Base-by-base conservation (phyloP, 2,113 vertebrate species). In the Podiceps cristatus region DNA sequence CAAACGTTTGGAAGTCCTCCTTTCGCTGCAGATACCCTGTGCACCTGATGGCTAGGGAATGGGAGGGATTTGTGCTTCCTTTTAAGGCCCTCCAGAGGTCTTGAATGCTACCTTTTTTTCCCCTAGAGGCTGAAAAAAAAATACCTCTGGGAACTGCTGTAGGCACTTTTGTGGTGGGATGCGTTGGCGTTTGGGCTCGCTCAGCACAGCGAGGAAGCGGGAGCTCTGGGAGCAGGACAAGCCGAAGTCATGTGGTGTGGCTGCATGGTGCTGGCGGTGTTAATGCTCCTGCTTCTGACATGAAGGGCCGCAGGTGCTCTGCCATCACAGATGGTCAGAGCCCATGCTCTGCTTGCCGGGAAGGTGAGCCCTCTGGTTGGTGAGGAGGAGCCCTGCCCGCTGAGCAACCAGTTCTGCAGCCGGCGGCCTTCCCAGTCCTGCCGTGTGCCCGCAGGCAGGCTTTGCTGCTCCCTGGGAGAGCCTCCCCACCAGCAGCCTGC, bases 241-340 rank as follows among this genome's bases (percentile, higher is more conserved):
- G 8, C 18, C 3, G 3, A 22, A 49, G 81, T 3, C 0, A 0
- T 3, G 53, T 17, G 78, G 13, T 37, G 81, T 1, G 0, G 53
- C 59, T 1, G 1, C 8, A 5, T 28, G 67, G 35, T n/a, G 63
- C 44, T 56, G 76, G n/a, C 9, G 40, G 3, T 37, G 58, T 25
- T 63, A 7, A 24, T 0, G 20, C 35, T 49, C 24, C 35, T 11
- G 22, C 29, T 74, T 18, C 69, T 0, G 0, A 3, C 2, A 19
- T 2, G 45, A 18, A 45, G 50, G 69, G 58, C 82, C 37, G 52
- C 31, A 3, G 80, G 56, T 16, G 58, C 47, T 72, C 15, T 40
- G 83, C 75, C 66, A 3, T 45, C 42, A 1, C 23, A 6, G 27
- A 6, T 19, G 78, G 47, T 33, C 42, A 9, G 79, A 44, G 80